A percentile compares a stretch with the other conserved stretches of the same genome.
These are phyloP conservation scores for Pangasius macronema DNA, from an alignment of 2,797 vertebrate species.

Conservation along the genomic window DNA sequence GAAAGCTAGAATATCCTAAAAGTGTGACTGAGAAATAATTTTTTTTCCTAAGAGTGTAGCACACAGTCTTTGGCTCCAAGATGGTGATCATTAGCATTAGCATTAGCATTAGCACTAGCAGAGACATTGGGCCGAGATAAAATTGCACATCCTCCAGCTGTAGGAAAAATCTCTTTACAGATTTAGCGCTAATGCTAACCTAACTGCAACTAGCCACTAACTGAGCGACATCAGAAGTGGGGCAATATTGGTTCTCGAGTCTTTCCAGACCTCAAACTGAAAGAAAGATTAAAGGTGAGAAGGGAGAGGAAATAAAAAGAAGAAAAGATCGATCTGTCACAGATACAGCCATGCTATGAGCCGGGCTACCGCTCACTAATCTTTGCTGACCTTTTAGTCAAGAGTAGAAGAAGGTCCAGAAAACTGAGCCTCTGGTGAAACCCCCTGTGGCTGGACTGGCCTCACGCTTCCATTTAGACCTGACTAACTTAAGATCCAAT, in stretches of 20 bases:
- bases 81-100: not conserved
- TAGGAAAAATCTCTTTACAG: not conserved
- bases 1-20: not conserved
- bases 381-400: conserved; percentile 50
- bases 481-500: conserved; percentile 52
- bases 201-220: not conserved
- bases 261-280: conserved; percentile 18
- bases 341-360: conserved; percentile 24
- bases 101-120: not conserved
- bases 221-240: not conserved
- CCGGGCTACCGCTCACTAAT: conserved; percentile 45
- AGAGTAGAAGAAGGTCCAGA: conserved; percentile 46
- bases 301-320: conserved; percentile 24
- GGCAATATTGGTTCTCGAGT: not conserved
- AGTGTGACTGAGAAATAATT: not conserved
- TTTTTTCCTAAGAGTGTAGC: not conserved
- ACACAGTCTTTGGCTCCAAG: not conserved
- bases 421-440: conserved; percentile 32
- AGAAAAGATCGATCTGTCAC: conserved; percentile 33
- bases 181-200: not conserved
- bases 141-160: not conserved
- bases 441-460: conserved; percentile 33
- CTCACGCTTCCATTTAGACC: conserved; percentile 51
- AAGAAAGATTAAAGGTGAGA: conserved; percentile 25
- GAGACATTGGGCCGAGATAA: not conserved